These are phyloP conservation scores for Stegostoma tigrinum DNA, from an alignment of 2,113 vertebrate species.

Conservation along the genomic window DNA sequence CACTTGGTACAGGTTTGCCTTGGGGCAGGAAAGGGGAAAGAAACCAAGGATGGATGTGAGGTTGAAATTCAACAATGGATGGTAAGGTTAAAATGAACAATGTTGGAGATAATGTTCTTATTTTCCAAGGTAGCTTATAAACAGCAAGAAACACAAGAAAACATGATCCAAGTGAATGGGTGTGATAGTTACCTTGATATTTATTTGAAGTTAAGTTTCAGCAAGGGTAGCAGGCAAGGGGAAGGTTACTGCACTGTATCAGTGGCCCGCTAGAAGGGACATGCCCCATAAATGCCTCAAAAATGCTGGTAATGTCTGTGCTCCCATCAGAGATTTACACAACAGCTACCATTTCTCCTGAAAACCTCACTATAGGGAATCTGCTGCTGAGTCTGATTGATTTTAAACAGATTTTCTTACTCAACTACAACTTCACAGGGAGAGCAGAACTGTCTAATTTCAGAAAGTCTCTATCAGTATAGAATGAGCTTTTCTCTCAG, in stretches of 20 bases:
- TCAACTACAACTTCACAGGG: background rate
- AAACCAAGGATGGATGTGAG: background rate
- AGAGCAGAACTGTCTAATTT: background rate
- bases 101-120: background rate
- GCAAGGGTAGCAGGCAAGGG: background rate
- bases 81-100: background rate
- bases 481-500: background rate
- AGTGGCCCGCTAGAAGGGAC: background rate
- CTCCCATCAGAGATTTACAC: background rate
- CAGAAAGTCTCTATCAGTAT: background rate
- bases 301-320: background rate
- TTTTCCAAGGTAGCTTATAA: background rate
- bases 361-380: background rate
- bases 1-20: background rate
- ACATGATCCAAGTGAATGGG: background rate
- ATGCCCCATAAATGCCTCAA: constrained; percentile 6
- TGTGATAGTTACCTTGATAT: background rate
- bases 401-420: constrained; percentile 11
- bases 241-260: background rate
- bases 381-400: background rate
- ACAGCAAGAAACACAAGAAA: background rate
- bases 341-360: background rate
- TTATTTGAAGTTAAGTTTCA: background rate
- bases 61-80: background rate
- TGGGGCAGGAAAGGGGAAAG: background rate